Evolutionary conservation across 1,140 invertebrate species (phyloP).

Genomic region (Microplitis demolitor): DNA sequence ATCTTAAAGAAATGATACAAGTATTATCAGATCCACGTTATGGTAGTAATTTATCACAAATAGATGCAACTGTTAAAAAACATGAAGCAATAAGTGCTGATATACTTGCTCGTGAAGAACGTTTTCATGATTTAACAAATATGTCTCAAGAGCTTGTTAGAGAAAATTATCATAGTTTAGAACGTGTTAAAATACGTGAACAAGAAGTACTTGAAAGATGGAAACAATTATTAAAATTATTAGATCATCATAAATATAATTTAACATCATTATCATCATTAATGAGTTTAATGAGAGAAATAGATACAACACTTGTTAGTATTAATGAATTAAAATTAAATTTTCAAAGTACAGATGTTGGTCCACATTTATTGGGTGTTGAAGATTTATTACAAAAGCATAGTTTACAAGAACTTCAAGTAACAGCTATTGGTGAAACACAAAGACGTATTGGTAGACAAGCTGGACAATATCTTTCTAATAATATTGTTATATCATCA

Average conservation of each 20-base stretch:
- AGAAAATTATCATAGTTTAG: constrained; percentile 91
- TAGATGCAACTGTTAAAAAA: constrained; percentile 97
- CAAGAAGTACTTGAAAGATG: constrained; percentile 87
- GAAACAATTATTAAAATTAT: constrained; percentile 81
- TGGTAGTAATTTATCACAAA: constrained; percentile 87
- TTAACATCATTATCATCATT: constrained; percentile 78
- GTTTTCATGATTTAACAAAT: constrained; percentile 90
- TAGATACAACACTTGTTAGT: constrained; percentile 85
- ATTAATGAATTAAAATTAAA: constrained; percentile 81
- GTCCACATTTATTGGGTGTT: constrained; percentile 88
- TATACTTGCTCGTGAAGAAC: constrained; percentile 91
- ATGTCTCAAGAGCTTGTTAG: constrained; percentile 89
- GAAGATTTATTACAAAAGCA: constrained; percentile 95
- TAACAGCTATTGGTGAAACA: constrained; percentile 83
- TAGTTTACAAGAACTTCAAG: constrained; percentile 87
- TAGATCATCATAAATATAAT: constrained; percentile 84
- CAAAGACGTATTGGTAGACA: constrained; percentile 78
- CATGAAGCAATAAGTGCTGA: constrained; percentile 98
- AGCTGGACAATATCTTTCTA: constrained; percentile 57
- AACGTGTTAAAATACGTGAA: constrained; percentile 81
- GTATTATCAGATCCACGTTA: constrained; percentile 92
- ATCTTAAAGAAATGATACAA: constrained; percentile 97
- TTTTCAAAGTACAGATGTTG: constrained; percentile 86
- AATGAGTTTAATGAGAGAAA: constrained; percentile 86
- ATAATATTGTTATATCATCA: no score